Evolutionary conservation across 2,888 invertebrate genomes (phyloP).

Genomic region (Lasioglossum zephyrum): DNA sequence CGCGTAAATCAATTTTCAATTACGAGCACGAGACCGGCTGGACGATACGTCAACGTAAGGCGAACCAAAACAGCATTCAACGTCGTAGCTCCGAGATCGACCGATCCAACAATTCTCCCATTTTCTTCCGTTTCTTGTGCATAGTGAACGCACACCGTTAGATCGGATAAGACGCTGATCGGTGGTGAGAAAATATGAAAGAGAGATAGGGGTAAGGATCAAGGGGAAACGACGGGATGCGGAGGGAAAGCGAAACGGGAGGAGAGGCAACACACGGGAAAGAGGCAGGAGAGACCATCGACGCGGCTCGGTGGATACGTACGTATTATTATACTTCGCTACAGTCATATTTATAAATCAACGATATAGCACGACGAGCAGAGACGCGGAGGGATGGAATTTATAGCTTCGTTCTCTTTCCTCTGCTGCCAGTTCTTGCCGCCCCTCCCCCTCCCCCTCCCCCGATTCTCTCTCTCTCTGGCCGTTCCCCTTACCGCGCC

Average conservation of each 20-base stretch:
- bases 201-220: constrained; percentile 15
- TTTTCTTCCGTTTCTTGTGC: neutral
- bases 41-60: constrained; percentile 46
- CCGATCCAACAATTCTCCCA: neutral
- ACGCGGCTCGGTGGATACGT: constrained; percentile 79
- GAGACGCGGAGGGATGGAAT: constrained; percentile 83
- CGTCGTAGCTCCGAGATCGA: neutral
- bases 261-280: constrained; percentile 25
- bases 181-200: constrained; percentile 22
- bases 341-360: constrained; percentile 85
- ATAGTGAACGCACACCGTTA: neutral
- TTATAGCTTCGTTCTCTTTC: constrained; percentile 84
- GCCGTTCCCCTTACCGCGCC: neutral
- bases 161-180: constrained; percentile 12
- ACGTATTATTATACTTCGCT: constrained; percentile 84
- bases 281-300: constrained; percentile 47
- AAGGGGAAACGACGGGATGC: constrained; percentile 23
- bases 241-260: constrained; percentile 11
- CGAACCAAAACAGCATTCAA: constrained; percentile 4
- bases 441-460: constrained; percentile 30
- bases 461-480: constrained; percentile 33
- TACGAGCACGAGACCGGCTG: constrained; percentile 74
- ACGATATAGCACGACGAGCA: constrained; percentile 84
- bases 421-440: constrained; percentile 84
- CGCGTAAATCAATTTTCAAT: constrained; percentile 86